Evolutionary conservation across 2,113 vertebrate species (phyloP).

Genomic region (Siniperca knerii): DNA sequence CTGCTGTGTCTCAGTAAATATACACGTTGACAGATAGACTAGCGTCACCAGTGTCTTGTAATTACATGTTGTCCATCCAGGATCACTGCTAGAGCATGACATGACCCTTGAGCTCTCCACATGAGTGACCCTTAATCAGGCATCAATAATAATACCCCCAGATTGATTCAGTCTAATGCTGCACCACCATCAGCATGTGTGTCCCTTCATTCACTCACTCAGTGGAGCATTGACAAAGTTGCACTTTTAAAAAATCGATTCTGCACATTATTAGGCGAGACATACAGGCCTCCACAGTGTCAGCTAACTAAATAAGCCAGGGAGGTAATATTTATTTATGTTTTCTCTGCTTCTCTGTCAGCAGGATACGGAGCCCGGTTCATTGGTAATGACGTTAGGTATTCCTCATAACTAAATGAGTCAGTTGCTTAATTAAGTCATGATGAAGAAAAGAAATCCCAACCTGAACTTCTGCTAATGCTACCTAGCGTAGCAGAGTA

Average conservation of each 20-base stretch:
- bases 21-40: background rate
- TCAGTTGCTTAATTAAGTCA: background rate
- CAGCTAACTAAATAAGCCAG: background rate
- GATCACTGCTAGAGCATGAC: constrained; percentile 9
- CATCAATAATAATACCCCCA: constrained; percentile 28
- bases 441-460: background rate
- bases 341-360: background rate
- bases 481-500: background rate
- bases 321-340: background rate
- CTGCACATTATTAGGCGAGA: constrained; percentile 15
- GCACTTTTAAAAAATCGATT: constrained; percentile 47
- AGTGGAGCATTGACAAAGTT: background rate
- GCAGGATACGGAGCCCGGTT: background rate
- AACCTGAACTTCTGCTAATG: background rate
- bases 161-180: constrained; percentile 35
- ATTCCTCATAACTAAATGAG: background rate
- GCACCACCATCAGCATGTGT: constrained; percentile 4
- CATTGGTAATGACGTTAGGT: background rate
- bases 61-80: constrained; percentile 1
- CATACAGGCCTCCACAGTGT: background rate
- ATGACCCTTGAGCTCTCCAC: constrained; percentile 18
- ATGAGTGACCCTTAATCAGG: background rate
- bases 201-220: constrained; percentile 6
- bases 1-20: background rate
- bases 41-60: background rate